Base-by-base conservation (phyloP, 2,888 invertebrate species). In the Agrenia bidenticulata region DNA sequence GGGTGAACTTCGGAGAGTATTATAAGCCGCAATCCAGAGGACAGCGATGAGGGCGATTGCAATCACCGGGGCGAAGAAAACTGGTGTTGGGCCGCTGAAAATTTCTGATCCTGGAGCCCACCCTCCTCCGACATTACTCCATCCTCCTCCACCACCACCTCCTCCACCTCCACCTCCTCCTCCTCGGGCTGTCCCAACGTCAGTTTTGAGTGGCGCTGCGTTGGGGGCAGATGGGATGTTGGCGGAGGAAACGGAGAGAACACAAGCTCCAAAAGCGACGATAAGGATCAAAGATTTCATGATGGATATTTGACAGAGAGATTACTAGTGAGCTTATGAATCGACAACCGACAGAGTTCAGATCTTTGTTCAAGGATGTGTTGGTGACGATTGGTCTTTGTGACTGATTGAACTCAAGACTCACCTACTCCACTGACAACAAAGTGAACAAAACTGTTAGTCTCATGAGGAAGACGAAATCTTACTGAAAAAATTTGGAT, bases 401-500 rank as follows among this genome's bases (percentile, higher is more conserved):
- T 15, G 61, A 61, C 51, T 51, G 32, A 24, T 51, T 17, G 51
- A 17, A 60, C 24, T 26, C 26, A 15, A n/a, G 15, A 32, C 32
- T 32, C 32, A 32, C 32, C 32, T 32, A 32, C 11, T 32, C 32
- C 4, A 11, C 4, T 32, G 11, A 32, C 11, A 32, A 32, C 32
- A 63, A 45, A 63, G 19, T 62, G 26, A 21, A 37, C n/a, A 50
- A 17, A 23, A 45, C 50, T 32, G 51, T 51, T 51, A 57, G 15
- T 19, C 57, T 64, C 58, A 62, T 59, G 63, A 45, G 64, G 68
- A 66, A 62, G 68, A 61, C 66, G 64, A 71, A 64, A 70, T 61
- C 66, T 66, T 59, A 71, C 71, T 71, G 71, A 71, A 71, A 71
- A 71, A 69, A 71, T 66, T 67, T 66, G 42, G 41, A 49, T 54